These are phyloP conservation scores for Oasisia sp. DNA, from an alignment of 2,888 invertebrate species.

Conservation along the genomic window DNA sequence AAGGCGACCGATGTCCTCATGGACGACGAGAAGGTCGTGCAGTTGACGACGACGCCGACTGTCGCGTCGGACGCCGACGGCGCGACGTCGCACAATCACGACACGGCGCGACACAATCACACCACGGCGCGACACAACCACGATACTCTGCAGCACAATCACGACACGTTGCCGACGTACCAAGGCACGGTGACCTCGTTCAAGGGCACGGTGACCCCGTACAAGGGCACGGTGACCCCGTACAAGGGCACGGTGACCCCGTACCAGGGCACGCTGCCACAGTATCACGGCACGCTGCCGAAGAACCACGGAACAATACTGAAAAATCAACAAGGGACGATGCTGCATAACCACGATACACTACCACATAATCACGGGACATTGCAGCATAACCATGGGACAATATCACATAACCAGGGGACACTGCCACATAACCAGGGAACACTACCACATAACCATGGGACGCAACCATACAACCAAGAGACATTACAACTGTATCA, in stretches of 20 bases:
- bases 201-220: not conserved
- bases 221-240: not conserved
- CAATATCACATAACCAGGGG: not conserved
- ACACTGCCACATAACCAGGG: not conserved
- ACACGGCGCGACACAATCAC: constrained; percentile 1
- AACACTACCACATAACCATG: not conserved
- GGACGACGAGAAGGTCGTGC: not conserved
- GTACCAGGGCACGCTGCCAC: not conserved
- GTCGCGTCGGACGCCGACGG: not conserved
- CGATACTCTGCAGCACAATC: not conserved
- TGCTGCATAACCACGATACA: not conserved
- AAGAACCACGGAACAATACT: not conserved
- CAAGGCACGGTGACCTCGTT: not conserved
- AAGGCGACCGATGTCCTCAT: not conserved
- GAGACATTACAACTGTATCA: not conserved
- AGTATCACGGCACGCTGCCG: not conserved
- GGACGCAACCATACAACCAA: not conserved
- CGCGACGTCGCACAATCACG: not conserved
- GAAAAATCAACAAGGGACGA: not conserved
- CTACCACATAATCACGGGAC: not conserved
- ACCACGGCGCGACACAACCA: not conserved
- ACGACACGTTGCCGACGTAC: not conserved
- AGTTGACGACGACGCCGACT: not conserved
- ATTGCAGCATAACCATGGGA: not conserved
- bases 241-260: too few relatives aligned